A percentile compares a stretch with the other conserved stretches of the same genome.
Conservation (phyloP, 1,140 invertebrate species). For the Pseudomyrmex flavicornis region DNA sequence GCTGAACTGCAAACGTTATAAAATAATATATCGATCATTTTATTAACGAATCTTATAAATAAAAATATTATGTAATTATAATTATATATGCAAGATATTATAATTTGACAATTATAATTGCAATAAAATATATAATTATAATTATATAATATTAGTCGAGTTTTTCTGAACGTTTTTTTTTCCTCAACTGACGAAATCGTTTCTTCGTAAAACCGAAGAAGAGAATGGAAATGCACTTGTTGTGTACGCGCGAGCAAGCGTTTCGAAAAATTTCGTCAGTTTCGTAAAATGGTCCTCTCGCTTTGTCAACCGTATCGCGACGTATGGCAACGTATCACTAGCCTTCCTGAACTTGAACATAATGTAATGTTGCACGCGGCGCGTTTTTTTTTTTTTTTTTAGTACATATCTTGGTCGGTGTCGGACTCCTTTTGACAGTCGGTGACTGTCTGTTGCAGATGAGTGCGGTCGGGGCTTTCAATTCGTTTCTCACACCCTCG, state of each 20-base stretch:
- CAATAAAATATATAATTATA: no score
- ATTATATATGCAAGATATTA: no score
- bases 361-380: background rate
- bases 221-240: background rate
- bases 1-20: background rate
- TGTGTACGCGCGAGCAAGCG: background rate
- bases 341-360: conserved; percentile 69
- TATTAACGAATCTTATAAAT: conserved; percentile 16
- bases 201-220: conserved; percentile 77
- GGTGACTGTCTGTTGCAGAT: conserved; percentile 82
- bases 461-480: conserved; percentile 87
- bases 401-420: conserved; percentile 88
- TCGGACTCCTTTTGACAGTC: conserved; percentile 80
- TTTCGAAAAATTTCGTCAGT: background rate
- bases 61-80: no score
- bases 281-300: no score
- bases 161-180: no score
- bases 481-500: conserved; percentile 83
- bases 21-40: conserved; percentile 2
- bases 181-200: no score
- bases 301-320: no score
- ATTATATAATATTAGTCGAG: no score
- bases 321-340: conserved; percentile 72
- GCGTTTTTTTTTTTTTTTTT: background rate
- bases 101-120: no score